Evolutionary conservation across 2,113 vertebrate genomes (phyloP).

Genomic region (Empidonax alnorum): DNA sequence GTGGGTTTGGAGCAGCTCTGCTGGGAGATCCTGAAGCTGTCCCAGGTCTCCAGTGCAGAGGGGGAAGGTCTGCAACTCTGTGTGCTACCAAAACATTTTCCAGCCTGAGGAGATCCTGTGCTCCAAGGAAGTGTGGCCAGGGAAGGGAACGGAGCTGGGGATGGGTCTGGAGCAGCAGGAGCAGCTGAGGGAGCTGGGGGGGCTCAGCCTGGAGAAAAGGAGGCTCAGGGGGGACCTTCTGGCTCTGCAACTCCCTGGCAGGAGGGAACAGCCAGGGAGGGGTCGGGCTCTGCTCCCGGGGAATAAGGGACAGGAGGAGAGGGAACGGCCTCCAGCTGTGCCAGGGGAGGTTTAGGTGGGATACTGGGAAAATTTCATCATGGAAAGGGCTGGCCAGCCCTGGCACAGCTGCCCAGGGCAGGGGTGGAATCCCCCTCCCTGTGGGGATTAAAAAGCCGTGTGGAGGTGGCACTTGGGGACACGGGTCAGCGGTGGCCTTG

Average conservation of each 20-base stretch:
- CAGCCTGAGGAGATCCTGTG: background rate
- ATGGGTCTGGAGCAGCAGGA: background rate
- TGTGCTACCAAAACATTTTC: background rate
- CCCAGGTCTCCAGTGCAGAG: background rate
- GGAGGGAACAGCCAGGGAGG: background rate
- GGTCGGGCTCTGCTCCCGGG: background rate
- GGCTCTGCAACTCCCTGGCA: background rate
- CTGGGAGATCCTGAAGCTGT: background rate
- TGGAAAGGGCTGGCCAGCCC: background rate
- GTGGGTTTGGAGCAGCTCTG: fast-evolving
- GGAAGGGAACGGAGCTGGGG: background rate
- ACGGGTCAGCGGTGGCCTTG: fast-evolving
- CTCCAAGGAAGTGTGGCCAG: too few species aligned
- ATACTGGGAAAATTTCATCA: background rate
- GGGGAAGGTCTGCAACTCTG: background rate
- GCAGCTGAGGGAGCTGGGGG: background rate
- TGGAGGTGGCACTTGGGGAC: background rate
- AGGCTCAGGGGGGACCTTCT: background rate
- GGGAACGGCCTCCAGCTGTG: background rate
- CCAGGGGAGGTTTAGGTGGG: fast-evolving
- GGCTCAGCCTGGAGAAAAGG: background rate
- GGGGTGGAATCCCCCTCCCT: background rate
- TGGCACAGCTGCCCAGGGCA: background rate
- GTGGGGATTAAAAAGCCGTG: background rate
- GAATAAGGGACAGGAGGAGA: background rate